Evolutionary conservation across 2,113 vertebrate genomes (phyloP).

Genomic region (Clinocottus analis): DNA sequence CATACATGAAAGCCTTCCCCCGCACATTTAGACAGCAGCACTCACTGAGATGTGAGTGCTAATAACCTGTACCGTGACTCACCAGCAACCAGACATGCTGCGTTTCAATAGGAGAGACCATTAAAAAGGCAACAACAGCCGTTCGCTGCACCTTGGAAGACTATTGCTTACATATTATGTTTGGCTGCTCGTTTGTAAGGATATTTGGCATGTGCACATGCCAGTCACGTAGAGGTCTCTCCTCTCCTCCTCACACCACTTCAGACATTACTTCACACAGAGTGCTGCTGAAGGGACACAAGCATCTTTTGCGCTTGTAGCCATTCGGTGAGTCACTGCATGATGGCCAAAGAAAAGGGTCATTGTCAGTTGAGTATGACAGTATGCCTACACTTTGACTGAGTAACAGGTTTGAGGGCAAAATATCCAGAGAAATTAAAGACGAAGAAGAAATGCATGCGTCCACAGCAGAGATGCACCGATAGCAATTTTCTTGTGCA

Average conservation of each 20-base stretch:
- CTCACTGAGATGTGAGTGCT: constrained; percentile 11
- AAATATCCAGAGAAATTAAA: not conserved
- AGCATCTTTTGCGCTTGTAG: constrained; percentile 25
- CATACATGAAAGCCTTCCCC: constrained; percentile 22
- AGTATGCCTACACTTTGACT: constrained; percentile 56
- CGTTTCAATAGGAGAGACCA: constrained; percentile 29
- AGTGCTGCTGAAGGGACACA: constrained; percentile 25
- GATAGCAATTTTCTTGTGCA: not conserved
- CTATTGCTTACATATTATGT: not conserved
- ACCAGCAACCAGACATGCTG: constrained; percentile 30
- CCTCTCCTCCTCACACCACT: constrained; percentile 12
- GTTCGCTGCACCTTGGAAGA: constrained; percentile 4
- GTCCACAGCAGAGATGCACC: not conserved
- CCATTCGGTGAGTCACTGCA: constrained; percentile 60
- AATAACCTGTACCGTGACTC: constrained; percentile 42
- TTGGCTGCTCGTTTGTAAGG: constrained; percentile 1
- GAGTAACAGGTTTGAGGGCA: constrained; percentile 19
- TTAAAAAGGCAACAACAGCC: constrained; percentile 44
- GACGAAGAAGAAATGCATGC: not conserved
- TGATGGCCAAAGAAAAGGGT: constrained; percentile 36
- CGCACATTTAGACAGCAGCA: not conserved
- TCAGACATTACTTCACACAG: constrained; percentile 44
- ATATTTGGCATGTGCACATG: constrained; percentile 13
- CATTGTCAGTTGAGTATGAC: constrained; percentile 41
- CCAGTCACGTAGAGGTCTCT: constrained; percentile 9